These are phyloP conservation scores for Perccottus glenii DNA, from an alignment of 2,113 vertebrate species.

Conservation along the genomic window DNA sequence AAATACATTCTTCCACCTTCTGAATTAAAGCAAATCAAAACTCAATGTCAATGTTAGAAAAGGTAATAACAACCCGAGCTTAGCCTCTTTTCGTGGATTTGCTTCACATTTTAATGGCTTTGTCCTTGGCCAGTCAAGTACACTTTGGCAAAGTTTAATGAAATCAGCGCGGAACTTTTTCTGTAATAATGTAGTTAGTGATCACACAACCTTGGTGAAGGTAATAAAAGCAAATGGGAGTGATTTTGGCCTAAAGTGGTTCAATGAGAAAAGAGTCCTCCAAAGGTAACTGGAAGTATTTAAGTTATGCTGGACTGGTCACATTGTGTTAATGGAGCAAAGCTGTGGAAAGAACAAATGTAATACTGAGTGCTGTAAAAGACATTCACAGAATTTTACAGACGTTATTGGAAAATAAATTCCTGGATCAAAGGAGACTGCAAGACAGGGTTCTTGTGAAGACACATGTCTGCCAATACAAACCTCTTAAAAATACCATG, in stretches of 20 bases:
- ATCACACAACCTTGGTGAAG: slow-evolving; percentile 8
- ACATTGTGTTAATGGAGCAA: slow-evolving; percentile 5
- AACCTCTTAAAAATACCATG: no score
- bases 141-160: slow-evolving; percentile 6
- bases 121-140: slow-evolving; percentile 1
- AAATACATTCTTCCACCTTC: neutral
- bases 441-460: neutral
- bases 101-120: neutral
- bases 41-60: slow-evolving; percentile 5
- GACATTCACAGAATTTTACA: neutral
- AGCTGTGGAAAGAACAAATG: neutral
- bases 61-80: neutral
- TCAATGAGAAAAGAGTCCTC: neutral
- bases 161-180: neutral
- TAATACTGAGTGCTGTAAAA: neutral
- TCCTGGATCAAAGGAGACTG: neutral
- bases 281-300: neutral
- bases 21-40: neutral
- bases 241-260: neutral
- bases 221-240: slow-evolving; percentile 5
- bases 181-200: slow-evolving; percentile 1
- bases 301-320: neutral
- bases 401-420: slow-evolving; percentile 1
- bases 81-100: neutral
- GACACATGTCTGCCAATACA: neutral